Percentiles rank a stretch among this genome's conserved stretches.
Conservation (phyloP, 2,888 invertebrate genomes). For the Synergus japonicus region DNA sequence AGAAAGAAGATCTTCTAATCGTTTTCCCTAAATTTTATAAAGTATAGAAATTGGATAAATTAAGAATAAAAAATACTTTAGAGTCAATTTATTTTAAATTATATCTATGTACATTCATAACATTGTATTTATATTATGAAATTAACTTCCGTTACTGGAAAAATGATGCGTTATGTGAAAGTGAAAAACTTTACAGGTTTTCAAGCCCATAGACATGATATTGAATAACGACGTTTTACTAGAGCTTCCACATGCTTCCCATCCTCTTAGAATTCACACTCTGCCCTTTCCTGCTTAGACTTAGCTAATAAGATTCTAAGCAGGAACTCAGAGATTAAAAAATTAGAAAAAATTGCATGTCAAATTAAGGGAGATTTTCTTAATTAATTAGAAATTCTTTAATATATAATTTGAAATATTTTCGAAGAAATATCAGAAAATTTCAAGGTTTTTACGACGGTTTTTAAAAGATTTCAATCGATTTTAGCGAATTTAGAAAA, state of each 20-base stretch:
- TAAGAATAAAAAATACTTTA: neutral
- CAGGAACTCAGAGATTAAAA: neutral
- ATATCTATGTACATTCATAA: too few species aligned
- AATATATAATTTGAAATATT: too few species aligned
- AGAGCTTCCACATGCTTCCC: conserved; percentile 4
- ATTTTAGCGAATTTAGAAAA: too few species aligned
- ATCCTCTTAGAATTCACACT: conserved; percentile 5
- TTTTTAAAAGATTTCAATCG: too few species aligned
- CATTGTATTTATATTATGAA: neutral
- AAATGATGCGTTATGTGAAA: conserved; percentile 13
- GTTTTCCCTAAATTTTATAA: neutral
- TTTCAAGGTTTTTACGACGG: too few species aligned
- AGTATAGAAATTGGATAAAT: neutral
- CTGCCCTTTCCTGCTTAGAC: conserved; percentile 11
- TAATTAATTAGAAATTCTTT: too few species aligned
- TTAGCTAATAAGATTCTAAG: conserved; percentile 12
- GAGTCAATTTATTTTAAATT: neutral
- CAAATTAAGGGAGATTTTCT: neutral
- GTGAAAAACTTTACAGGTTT: conserved; percentile 21
- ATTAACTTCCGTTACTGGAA: conserved; percentile 37
- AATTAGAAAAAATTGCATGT: neutral
- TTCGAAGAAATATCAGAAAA: too few species aligned
- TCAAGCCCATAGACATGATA: conserved; percentile 6
- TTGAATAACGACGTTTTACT: conserved; percentile 14
- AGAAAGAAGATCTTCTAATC: neutral